A percentile compares a stretch with the other conserved stretches of the same genome.
Conservation (phyloP, 2,797 vertebrate species). For the Sardinella longiceps region DNA sequence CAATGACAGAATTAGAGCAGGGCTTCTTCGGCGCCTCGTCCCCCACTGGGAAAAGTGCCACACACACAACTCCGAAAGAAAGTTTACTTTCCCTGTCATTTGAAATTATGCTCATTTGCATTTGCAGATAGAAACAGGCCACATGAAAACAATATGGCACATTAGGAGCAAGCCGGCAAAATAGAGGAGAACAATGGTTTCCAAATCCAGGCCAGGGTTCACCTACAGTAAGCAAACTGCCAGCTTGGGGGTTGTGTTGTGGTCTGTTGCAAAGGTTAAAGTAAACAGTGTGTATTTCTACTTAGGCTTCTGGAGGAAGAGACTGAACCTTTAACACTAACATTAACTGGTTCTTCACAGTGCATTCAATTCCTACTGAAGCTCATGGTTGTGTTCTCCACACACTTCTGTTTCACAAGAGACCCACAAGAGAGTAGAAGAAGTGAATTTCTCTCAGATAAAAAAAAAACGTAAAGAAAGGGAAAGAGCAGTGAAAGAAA, state of each 20-base stretch:
- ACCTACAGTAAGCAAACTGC: not conserved
- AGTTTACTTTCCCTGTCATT: constrained; percentile 75
- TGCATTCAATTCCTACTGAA: not conserved
- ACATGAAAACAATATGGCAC: constrained; percentile 14
- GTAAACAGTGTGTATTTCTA: not conserved
- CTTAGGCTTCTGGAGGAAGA: not conserved
- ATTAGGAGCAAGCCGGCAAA: constrained; percentile 6
- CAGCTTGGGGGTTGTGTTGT: not conserved
- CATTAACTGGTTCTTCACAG: not conserved
- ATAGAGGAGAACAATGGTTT: not conserved
- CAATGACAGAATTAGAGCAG: constrained; percentile 82
- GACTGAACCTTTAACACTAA: not conserved
- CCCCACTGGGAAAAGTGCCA: constrained; percentile 68
- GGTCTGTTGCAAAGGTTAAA: not conserved
- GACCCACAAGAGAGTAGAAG: constrained; percentile 5
- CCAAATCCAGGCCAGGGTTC: not conserved
- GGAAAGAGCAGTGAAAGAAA: constrained; percentile 46
- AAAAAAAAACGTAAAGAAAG: constrained; percentile 32
- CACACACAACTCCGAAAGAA: constrained; percentile 65
- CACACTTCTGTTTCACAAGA: not conserved
- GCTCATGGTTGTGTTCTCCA: not conserved
- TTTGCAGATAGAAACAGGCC: constrained; percentile 60
- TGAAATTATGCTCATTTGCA: constrained; percentile 75
- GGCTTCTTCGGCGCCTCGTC: constrained; percentile 61
- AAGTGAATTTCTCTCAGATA: constrained; percentile 16